Evolutionary conservation across 2,113 vertebrate species (phyloP).

Genomic region (Cnemophilus loriae): DNA sequence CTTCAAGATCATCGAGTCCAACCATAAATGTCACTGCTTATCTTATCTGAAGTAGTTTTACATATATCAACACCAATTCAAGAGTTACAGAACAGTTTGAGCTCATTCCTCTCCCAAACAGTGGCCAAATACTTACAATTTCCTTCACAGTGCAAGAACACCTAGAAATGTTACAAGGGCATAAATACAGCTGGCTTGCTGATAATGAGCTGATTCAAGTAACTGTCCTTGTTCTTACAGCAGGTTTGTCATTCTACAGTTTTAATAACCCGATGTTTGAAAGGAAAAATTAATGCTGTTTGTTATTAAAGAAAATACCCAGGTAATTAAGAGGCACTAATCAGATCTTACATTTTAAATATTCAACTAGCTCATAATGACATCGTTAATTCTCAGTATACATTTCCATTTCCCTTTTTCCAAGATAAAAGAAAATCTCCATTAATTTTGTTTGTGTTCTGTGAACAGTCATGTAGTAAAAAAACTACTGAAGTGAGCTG

Average conservation of each 20-base stretch:
- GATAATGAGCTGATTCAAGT: background rate
- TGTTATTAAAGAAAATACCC: background rate
- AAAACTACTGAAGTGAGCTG: background rate
- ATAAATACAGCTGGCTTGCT: background rate
- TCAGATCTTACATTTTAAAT: background rate
- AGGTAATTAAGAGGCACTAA: background rate
- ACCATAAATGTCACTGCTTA: conserved; percentile 18
- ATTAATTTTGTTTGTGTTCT: background rate
- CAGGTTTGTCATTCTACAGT: background rate
- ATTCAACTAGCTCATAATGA: background rate
- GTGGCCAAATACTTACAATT: background rate
- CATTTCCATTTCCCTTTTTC: background rate
- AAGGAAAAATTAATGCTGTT: background rate
- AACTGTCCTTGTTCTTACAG: background rate
- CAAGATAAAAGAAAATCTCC: background rate
- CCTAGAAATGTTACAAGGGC: background rate
- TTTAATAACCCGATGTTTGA: background rate
- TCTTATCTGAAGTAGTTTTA: conserved; percentile 53
- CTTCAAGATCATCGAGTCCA: background rate
- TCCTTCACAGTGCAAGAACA: background rate
- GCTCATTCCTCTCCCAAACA: background rate
- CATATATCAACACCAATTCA: conserved; percentile 25
- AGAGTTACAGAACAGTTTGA: background rate
- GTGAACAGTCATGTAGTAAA: background rate
- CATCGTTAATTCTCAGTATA: background rate